Conservation (phyloP, 2,888 invertebrate genomes). For the Scaeva pyrastri region DNA sequence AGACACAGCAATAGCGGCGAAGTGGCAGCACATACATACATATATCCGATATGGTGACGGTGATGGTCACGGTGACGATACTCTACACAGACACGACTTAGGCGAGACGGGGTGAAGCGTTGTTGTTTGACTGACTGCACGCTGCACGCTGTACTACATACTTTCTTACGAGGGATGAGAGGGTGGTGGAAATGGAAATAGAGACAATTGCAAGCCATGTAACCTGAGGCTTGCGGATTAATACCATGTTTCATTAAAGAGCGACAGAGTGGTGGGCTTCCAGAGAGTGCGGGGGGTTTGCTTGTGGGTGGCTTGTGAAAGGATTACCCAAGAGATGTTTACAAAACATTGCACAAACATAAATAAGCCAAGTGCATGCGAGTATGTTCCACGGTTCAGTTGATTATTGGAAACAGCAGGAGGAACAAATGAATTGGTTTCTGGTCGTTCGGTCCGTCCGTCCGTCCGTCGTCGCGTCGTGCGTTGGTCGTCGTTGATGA, state of each 20-base stretch:
- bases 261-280: background rate
- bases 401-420: conserved; percentile 70
- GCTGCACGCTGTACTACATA: conserved; percentile 25
- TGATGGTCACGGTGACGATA: conserved; percentile 39
- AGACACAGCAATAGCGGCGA: conserved; percentile 28
- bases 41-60: conserved; percentile 38
- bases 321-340: conserved; percentile 73
- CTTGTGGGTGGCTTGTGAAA: conserved; percentile 39
- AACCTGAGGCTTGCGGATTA: conserved; percentile 63
- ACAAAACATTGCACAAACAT: conserved; percentile 74
- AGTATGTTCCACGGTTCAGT: conserved; percentile 65
- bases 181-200: conserved; percentile 20
- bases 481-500: background rate
- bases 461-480: too few relatives aligned
- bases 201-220: conserved; percentile 68
- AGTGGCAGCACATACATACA: conserved; percentile 50
- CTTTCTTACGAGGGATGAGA: conserved; percentile 42
- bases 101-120: background rate
- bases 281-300: background rate
- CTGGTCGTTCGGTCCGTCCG: conserved; percentile 16
- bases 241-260: conserved; percentile 50
- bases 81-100: conserved; percentile 34
- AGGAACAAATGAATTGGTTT: conserved; percentile 70
- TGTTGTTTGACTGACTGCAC: conserved; percentile 39
- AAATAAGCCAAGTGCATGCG: conserved; percentile 64